Evolutionary conservation across 2,113 vertebrate genomes (phyloP).

Genomic region (Picathartes gymnocephalus): DNA sequence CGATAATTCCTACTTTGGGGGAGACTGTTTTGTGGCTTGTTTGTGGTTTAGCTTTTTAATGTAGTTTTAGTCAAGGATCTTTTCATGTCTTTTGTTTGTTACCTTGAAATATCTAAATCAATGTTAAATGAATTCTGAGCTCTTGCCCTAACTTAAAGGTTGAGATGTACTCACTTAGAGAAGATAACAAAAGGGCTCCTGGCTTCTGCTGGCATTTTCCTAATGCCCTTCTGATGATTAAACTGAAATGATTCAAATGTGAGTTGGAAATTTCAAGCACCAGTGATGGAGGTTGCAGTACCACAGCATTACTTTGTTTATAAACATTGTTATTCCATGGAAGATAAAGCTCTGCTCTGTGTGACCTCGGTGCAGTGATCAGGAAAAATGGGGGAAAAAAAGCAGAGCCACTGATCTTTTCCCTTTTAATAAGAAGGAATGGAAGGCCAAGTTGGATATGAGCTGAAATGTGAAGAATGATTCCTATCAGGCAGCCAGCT

Average conservation of each 20-base stretch:
- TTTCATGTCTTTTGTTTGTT: background rate
- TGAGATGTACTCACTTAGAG: background rate
- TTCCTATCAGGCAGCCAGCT: background rate
- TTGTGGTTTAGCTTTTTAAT: background rate
- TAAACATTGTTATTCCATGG: background rate
- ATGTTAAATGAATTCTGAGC: background rate
- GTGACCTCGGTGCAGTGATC: background rate
- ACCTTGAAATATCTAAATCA: background rate
- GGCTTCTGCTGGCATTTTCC: background rate
- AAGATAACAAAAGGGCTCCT: background rate
- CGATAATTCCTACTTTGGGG: background rate
- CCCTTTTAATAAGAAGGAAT: background rate
- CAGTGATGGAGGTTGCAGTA: background rate
- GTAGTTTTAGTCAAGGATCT: background rate
- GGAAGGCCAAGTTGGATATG: background rate
- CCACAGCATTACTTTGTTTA: background rate
- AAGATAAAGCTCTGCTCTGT: constrained; percentile 18
- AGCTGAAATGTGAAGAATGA: background rate
- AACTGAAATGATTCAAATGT: background rate
- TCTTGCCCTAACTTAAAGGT: background rate
- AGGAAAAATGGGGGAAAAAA: background rate
- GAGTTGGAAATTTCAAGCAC: background rate
- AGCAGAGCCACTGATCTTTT: background rate
- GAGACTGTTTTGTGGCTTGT: background rate
- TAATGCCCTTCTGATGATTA: background rate